phyloP scores from a whole-genome alignment of 2,888 invertebrate species.

The Herminia tarsipennalis region DNA sequence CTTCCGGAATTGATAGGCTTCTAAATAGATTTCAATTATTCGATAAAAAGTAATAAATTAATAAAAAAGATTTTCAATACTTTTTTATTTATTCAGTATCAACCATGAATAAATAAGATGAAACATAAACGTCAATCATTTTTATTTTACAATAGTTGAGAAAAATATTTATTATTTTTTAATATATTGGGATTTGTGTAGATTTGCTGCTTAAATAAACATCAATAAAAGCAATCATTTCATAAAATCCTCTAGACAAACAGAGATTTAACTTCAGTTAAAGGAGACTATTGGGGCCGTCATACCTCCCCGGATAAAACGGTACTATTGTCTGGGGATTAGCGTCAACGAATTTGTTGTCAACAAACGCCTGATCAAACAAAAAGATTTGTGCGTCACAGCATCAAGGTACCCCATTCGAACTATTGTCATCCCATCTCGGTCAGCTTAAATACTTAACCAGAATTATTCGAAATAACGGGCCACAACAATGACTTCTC shows the following conservation, averaged over 20 bases:
- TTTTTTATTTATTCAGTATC: no score
- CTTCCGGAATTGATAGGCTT: no score
- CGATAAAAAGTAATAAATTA: no score
- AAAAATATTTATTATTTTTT: constrained; percentile 13
- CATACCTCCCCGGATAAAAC: constrained; percentile 70
- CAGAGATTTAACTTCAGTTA: constrained; percentile 68
- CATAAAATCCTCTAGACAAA: constrained; percentile 70
- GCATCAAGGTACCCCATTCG: constrained; percentile 66
- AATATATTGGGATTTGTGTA: constrained; percentile 23
- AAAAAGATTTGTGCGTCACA: constrained; percentile 74
- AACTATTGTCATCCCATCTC: constrained; percentile 66
- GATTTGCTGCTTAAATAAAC: constrained; percentile 49
- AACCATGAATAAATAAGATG: no score
- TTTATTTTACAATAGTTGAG: no score
- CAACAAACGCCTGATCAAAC: constrained; percentile 84
- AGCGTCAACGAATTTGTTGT: constrained; percentile 83
- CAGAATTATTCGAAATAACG: constrained; percentile 55
- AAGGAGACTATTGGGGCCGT: constrained; percentile 66
- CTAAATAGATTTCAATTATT: no score
- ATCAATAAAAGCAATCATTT: constrained; percentile 57
- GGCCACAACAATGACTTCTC: constrained; percentile 41
- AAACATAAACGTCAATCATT: no score
- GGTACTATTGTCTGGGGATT: constrained; percentile 81
- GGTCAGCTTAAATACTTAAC: constrained; percentile 67
- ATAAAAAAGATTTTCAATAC: no score